Conservation (phyloP, 2,113 vertebrate species). For the Octodon degus region DNA sequence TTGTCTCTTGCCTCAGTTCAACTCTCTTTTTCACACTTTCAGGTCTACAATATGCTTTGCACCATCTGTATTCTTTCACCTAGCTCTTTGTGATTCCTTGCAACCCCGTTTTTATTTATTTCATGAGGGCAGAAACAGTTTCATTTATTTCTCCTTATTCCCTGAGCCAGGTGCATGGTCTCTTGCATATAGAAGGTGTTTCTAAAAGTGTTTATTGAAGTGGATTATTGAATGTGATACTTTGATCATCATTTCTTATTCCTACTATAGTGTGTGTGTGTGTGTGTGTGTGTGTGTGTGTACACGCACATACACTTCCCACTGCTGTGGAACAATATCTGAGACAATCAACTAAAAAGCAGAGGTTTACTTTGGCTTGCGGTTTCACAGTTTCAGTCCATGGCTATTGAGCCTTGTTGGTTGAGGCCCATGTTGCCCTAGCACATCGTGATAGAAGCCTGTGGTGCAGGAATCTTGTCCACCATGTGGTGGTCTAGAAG, state of each 20-base stretch:
- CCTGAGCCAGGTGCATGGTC: conserved; percentile 67
- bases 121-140: conserved; percentile 51
- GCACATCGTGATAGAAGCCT: neutral
- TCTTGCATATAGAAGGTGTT: conserved; percentile 66
- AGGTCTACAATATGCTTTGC: conserved; percentile 31
- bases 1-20: neutral
- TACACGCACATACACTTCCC: neutral
- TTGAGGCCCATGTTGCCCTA: neutral
- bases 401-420: too few species aligned
- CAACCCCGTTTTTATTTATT: conserved; percentile 57
- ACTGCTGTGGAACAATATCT: neutral
- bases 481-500: neutral
- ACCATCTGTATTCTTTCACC: conserved; percentile 64
- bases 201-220: conserved; percentile 75
- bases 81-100: conserved; percentile 60
- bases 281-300: neutral
- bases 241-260: conserved; percentile 30
- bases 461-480: neutral
- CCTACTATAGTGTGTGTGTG: neutral
- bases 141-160: conserved; percentile 65
- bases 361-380: neutral
- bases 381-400: neutral
- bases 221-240: conserved; percentile 45
- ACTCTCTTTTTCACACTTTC: conserved; percentile 65
- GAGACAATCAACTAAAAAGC: neutral